Base-by-base conservation (phyloP, 2,888 invertebrate genomes). In the Tineola bisselliella region DNA sequence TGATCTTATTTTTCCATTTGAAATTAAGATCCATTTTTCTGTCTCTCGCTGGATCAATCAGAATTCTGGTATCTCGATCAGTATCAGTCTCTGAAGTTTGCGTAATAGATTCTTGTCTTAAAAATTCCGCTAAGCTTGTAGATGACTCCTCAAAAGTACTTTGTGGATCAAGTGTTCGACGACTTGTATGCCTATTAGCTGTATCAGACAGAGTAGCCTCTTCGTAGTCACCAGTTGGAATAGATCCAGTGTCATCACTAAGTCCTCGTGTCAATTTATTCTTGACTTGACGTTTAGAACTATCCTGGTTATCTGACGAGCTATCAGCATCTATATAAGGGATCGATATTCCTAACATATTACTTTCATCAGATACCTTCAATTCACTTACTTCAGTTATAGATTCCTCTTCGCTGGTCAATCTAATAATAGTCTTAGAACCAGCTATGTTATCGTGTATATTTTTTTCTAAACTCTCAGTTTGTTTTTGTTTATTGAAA, bases 171-270 rank as follows among this genome's bases (percentile, higher is more conserved):
- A 89, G 67, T 33, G 66, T 68, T 67, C 68, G 76, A 63, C 65
- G 76, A 30, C 69, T 69, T 65, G 65, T 68, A n/a, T 68, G 73
- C 64, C 67, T 76, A 56, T 67, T 71, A 60, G 76, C 77, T 17
- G 71, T 68, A 66, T 91, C 91, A 8, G 91, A 90, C 30, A 79
- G 64, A 8, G 75, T 77, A 6, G 90, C 81, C 66, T 91, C 91
- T 64, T 92, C 91, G 70, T 90, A 90, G 67, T 92, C 92, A 1
- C 90, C 89, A 0, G 91, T 91, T 65, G 90, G 84, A 89, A 90
- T 92, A 0, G 92, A 92, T 1, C 89, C 89, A 0, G 91, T 91
- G 69, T 92, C 92, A 71, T 91, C 91, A 66, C 91, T 92, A 67
- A 84, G 83, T 63, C 90, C 90, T 2, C 90, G 87, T 38, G 68